phyloP scores from a whole-genome alignment of 2,113 vertebrate species.

The Caloenas nicobarica region DNA sequence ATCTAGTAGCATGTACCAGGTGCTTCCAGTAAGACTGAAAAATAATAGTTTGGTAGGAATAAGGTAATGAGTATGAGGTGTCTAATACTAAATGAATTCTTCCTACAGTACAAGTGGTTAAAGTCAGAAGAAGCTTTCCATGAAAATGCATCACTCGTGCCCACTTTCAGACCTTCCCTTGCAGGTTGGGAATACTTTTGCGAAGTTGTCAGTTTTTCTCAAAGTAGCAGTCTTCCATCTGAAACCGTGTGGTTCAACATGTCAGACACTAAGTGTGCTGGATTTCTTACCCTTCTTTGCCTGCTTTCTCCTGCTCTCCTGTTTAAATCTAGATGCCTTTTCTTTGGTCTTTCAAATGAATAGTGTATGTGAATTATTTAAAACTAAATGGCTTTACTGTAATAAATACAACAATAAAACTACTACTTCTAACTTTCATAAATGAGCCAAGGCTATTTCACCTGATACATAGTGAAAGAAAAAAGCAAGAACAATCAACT shows the following conservation, averaged over 20 bases:
- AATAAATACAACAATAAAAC: neutral
- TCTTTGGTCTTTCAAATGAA: neutral
- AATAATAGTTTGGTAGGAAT: neutral
- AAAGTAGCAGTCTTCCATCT: neutral
- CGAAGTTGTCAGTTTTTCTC: neutral
- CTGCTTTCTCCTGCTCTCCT: neutral
- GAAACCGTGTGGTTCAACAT: neutral
- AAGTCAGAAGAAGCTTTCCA: neutral
- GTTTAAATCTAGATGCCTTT: neutral
- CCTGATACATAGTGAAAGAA: neutral
- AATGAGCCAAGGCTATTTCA: neutral
- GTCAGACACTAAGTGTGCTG: neutral
- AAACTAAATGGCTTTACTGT: neutral
- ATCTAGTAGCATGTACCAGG: neutral
- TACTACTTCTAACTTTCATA: neutral
- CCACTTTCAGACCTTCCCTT: neutral
- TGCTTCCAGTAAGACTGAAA: neutral
- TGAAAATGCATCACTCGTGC: neutral
- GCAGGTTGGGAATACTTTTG: neutral
- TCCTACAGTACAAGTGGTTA: neutral
- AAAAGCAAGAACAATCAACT: neutral
- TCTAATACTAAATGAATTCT: neutral
- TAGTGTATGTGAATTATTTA: neutral
- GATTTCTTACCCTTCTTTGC: neutral
- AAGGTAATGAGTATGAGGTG: neutral